Conservation (phyloP, 2,113 vertebrate genomes). For the Lota lota region DNA sequence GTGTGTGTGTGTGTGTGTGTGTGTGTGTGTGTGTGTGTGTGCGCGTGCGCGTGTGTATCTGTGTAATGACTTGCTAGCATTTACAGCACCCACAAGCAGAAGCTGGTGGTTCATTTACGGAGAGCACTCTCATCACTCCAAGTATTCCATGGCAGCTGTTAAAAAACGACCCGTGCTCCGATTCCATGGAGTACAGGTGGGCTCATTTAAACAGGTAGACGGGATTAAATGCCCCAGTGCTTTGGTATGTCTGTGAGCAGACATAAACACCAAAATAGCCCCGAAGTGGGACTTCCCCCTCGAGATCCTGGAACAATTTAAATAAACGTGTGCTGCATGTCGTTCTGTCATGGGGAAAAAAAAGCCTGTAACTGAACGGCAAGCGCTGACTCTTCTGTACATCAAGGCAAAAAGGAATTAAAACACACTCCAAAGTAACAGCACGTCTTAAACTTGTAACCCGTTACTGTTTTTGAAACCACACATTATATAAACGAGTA, state of each 20-base stretch:
- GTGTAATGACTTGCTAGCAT: slow-evolving; percentile 12
- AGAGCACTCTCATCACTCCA: slow-evolving; percentile 21
- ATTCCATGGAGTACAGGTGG: slow-evolving; percentile 30
- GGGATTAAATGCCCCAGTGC: slow-evolving; percentile 51
- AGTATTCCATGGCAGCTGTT: slow-evolving; percentile 31
- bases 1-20: too few relatives aligned
- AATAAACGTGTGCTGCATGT: slow-evolving; percentile 35
- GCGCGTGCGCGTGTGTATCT: not conserved
- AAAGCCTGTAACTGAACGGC: not conserved
- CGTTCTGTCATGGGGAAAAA: slow-evolving; percentile 37
- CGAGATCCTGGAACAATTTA: slow-evolving; percentile 36
- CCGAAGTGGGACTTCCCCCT: slow-evolving; percentile 51
- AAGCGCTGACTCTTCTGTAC: not conserved
- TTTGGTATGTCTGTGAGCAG: slow-evolving; percentile 50
- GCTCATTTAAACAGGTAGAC: slow-evolving; percentile 38
- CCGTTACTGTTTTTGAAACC: not conserved
- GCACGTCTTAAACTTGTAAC: not conserved
- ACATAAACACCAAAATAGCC: slow-evolving; percentile 33
- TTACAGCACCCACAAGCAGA: too few relatives aligned
- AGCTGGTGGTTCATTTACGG: too few relatives aligned
- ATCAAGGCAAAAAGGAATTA: not conserved
- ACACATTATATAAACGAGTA: not conserved
- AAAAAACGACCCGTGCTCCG: slow-evolving; percentile 25
- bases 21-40: too few relatives aligned
- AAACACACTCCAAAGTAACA: not conserved